Evolutionary conservation across 2,888 invertebrate species (phyloP), one percentile per base, ranked within the genome.

Genomic region (Carabus problematicus): DNA sequence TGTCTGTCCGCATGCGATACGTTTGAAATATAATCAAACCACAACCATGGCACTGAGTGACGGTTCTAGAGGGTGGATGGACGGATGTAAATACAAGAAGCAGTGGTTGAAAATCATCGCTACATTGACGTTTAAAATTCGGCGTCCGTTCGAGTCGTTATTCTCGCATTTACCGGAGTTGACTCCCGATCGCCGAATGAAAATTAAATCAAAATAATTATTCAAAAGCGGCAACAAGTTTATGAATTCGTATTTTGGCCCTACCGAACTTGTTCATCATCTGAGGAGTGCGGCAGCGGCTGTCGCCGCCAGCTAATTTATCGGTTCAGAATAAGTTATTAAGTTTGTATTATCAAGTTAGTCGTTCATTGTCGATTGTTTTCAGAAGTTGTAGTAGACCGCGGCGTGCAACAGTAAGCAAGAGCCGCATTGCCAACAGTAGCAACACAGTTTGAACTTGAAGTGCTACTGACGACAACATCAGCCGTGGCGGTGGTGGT

Each of bases 301-400:
- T 19, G 19, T 62, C 18, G 63, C 70, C 52, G 59, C 45, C 40
- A 56, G 64, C 70, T 47, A 70, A 72, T 70, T 70, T 70, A 70
- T 76, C 72, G 75, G 74, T 75, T 74, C 73, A 74, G 72, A 74
- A 72, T 72, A 72, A 75, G 73, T 76, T 76, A 76, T 77, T 78
- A 77, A 78, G 77, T 77, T 78, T 78, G 79, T 77, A 78, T 79
- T 79, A 78, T 78, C 75, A 77, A 79, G 78, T 78, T 77, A 75
- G 76, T 75, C 77, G 75, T 75, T 77, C 76, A 77, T 77, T 77
- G 77, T 77, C 77, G 77, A 78, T 79, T 78, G 77, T 77, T 76
- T 72, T 62, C 73, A 72, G 72, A 73, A 74, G 75, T 29, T 6
- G 29, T 29, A 6, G 29, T 29, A 6, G 29, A 29, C 29, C 29